Evolutionary conservation across 1,140 invertebrate species (phyloP).

Genomic region (Temnothorax nylanderi): DNA sequence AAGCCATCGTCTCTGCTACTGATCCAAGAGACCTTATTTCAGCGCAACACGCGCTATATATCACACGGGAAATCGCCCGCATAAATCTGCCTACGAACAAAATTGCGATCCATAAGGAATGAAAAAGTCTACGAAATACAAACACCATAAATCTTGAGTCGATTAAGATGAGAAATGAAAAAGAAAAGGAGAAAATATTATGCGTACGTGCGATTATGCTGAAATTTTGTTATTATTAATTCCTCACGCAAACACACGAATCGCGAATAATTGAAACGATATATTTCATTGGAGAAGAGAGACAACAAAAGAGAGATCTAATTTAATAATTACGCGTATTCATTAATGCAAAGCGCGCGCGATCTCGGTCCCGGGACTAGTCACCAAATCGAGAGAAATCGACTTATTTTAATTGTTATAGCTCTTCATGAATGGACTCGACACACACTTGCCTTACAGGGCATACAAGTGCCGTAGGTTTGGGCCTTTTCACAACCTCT

Average conservation of each 20-base stretch:
- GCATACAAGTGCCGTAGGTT: background rate
- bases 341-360: background rate
- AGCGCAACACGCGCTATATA: background rate
- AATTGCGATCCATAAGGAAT: conserved; percentile 16
- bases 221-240: conserved; percentile 25
- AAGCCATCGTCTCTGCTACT: too few species aligned
- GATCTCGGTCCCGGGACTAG: background rate
- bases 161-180: background rate
- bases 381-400: conserved; percentile 14
- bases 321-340: conserved; percentile 42
- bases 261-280: conserved; percentile 3
- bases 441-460: conserved; percentile 1
- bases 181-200: background rate
- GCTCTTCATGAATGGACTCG: conserved; percentile 29
- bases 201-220: background rate
- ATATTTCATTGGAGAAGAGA: too few species aligned
- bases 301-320: background rate
- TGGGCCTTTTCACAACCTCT: conserved; percentile 35
- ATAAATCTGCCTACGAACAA: conserved; percentile 20
- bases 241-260: background rate
- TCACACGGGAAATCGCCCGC: conserved; percentile 26
- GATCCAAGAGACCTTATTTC: too few species aligned
- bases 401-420: background rate
- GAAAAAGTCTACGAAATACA: conserved; percentile 8
- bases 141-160: conserved; percentile 31